Percentiles rank a stretch among this genome's conserved stretches.
phyloP scores from a whole-genome alignment of 2,888 invertebrate species.

The Eugnorisma glareosa region DNA sequence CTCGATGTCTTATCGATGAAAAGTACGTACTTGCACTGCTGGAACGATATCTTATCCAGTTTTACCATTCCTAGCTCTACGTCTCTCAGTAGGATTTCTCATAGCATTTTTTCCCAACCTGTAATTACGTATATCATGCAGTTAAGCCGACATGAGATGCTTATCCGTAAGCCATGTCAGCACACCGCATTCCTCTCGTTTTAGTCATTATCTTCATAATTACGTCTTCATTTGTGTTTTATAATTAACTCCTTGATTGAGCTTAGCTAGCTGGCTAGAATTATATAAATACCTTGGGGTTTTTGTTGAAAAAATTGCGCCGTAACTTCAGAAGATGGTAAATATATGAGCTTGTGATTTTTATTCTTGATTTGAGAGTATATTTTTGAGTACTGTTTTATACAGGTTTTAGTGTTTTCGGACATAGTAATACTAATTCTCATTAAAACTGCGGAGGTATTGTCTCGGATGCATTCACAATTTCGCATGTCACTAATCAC shows the following conservation, averaged over 20 bases:
- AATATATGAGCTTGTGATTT: background rate
- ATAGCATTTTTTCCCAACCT: conserved; percentile 50
- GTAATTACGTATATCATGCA: conserved; percentile 48
- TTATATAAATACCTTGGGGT: conserved; percentile 9
- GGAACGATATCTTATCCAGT: background rate
- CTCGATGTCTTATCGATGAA: no score
- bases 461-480: conserved; percentile 25
- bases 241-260: conserved; percentile 49
- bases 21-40: no score
- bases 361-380: background rate
- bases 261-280: conserved; percentile 5
- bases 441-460: background rate
- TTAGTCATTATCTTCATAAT: conserved; percentile 50
- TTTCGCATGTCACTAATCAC: conserved; percentile 34
- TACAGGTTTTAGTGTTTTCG: no score
- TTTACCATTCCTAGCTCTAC: background rate
- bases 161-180: conserved; percentile 50
- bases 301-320: conserved; percentile 15
- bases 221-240: conserved; percentile 57
- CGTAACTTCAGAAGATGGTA: background rate
- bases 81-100: conserved; percentile 25
- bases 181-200: conserved; percentile 41
- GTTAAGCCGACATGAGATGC: conserved; percentile 44
- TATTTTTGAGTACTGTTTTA: background rate
- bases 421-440: background rate